These are phyloP conservation scores for Halictus quadricinctus DNA, from an alignment of 2,888 invertebrate genomes.

Conservation along the genomic window DNA sequence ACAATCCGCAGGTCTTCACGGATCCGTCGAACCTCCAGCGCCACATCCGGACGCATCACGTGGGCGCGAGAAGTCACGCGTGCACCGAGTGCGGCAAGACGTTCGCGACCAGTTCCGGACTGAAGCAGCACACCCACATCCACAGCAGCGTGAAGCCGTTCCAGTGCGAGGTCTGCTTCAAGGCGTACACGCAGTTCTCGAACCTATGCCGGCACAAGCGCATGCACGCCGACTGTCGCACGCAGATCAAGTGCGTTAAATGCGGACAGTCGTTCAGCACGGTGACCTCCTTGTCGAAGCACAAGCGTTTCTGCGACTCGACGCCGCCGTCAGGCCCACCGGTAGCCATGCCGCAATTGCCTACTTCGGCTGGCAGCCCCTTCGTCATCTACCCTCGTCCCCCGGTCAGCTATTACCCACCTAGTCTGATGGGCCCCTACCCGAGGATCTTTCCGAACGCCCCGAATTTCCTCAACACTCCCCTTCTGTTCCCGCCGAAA, in stretches of 20 bases:
- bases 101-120: slow-evolving; percentile 97
- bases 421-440: slow-evolving; percentile 86
- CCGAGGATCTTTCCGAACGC: slow-evolving; percentile 84
- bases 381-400: slow-evolving; percentile 89
- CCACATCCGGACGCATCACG: slow-evolving; percentile 97
- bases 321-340: slow-evolving; percentile 83
- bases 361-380: slow-evolving; percentile 81
- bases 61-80: slow-evolving; percentile 97
- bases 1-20: slow-evolving; percentile 92
- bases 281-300: slow-evolving; percentile 95
- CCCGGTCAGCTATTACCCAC: slow-evolving; percentile 85
- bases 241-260: slow-evolving; percentile 96
- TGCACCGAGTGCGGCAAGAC: slow-evolving; percentile 99
- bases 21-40: slow-evolving; percentile 98
- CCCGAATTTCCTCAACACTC: slow-evolving; percentile 85
- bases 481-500: slow-evolving; percentile 87
- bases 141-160: slow-evolving; percentile 99
- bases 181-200: slow-evolving; percentile 99
- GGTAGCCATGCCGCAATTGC: slow-evolving; percentile 77
- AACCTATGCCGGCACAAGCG: slow-evolving; percentile 99
- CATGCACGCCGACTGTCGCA: slow-evolving; percentile 98
- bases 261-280: slow-evolving; percentile 97
- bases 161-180: slow-evolving; percentile 97
- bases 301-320: slow-evolving; percentile 97
- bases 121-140: slow-evolving; percentile 99